Evolutionary conservation across 2,113 vertebrate species (phyloP).

Genomic region (Petaurus breviceps): DNA sequence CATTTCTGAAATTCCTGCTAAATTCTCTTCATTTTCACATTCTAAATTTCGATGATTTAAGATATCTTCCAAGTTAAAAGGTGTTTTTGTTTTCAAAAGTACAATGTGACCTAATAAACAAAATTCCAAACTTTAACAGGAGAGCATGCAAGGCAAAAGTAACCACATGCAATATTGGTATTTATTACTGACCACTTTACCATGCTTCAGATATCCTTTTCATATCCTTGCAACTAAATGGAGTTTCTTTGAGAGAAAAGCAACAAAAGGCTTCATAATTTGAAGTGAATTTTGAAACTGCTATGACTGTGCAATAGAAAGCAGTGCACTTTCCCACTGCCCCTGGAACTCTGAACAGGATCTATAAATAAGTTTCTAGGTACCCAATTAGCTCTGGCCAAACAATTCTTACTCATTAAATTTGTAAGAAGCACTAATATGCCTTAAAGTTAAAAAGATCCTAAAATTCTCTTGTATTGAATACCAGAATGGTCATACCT

Average conservation of each 20-base stretch:
- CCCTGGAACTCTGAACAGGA: background rate
- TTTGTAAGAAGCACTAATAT: background rate
- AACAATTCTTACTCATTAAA: slow-evolving; percentile 15
- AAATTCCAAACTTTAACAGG: background rate
- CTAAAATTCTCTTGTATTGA: background rate
- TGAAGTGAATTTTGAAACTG: slow-evolving; percentile 19
- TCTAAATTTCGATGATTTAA: background rate
- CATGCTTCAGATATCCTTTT: background rate
- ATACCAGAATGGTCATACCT: background rate
- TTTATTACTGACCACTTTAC: background rate
- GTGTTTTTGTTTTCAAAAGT: background rate
- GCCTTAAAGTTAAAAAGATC: background rate
- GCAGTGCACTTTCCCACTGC: background rate
- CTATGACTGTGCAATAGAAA: background rate
- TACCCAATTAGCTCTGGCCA: background rate
- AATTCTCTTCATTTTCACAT: background rate
- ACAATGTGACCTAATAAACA: background rate
- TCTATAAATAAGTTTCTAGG: background rate
- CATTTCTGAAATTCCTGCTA: background rate
- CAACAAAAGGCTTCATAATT: slow-evolving; percentile 25
- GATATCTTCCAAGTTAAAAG: background rate
- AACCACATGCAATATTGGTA: background rate
- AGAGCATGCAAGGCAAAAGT: background rate
- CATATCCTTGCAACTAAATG: slow-evolving; percentile 29
- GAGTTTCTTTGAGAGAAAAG: slow-evolving; percentile 22